Percentiles rank a stretch among this genome's conserved stretches.
Conservation (phyloP, 2,797 vertebrate species). For the Malacoraja senta region DNA sequence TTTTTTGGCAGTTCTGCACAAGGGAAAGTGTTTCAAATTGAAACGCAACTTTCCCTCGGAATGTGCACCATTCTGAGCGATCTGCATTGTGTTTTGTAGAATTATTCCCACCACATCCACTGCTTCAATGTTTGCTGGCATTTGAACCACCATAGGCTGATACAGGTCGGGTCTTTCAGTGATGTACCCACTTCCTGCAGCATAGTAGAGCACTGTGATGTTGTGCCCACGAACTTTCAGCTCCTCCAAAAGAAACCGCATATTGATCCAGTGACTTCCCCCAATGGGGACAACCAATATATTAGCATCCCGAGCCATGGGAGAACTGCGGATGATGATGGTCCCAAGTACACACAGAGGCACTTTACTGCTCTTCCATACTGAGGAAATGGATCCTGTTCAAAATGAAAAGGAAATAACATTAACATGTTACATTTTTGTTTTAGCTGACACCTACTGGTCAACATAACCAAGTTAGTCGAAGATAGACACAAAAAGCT, state of each 20-base stretch:
- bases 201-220: too few relatives aligned
- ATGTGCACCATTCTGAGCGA: not conserved
- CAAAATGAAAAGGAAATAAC: not conserved
- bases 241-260: too few relatives aligned
- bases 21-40: not conserved
- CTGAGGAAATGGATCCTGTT: not conserved
- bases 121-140: too few relatives aligned
- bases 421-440: not conserved
- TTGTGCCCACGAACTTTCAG: too few relatives aligned
- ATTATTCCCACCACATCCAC: too few relatives aligned
- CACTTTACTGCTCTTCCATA: not conserved
- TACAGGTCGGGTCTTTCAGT: slow-evolving; percentile 49
- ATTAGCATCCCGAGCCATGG: not conserved
- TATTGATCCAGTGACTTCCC: slow-evolving; percentile 69
- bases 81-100: not conserved
- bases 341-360: not conserved
- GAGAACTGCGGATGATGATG: not conserved
- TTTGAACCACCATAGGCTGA: slow-evolving; percentile 41
- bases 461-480: too few relatives aligned
- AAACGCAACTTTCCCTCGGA: not conserved
- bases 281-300: slow-evolving; percentile 58
- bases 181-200: slow-evolving; percentile 53
- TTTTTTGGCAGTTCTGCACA: not conserved
- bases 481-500: too few relatives aligned
- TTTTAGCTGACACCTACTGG: too few relatives aligned